phyloP scores from a whole-genome alignment of 2,888 invertebrate species.

The Temnothorax unifasciatus region DNA sequence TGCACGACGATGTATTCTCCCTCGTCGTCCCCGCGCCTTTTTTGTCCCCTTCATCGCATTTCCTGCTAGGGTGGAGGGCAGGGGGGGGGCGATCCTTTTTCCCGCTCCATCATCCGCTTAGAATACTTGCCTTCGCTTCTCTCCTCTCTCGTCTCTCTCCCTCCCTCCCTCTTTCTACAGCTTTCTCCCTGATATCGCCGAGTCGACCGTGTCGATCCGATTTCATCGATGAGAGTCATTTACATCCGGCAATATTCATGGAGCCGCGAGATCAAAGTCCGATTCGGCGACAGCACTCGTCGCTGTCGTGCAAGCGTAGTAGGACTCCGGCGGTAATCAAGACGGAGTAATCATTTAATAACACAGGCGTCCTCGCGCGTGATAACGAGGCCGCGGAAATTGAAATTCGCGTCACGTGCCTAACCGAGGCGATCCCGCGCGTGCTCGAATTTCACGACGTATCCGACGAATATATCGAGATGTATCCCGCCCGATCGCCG shows the following conservation, averaged over 20 bases:
- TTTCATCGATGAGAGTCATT: conserved; percentile 49
- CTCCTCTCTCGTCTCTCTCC: neutral
- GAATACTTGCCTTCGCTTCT: conserved; percentile 10
- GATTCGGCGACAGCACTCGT: conserved; percentile 14
- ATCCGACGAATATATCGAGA: neutral
- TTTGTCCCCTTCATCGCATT: conserved; percentile 42
- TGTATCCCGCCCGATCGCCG: neutral
- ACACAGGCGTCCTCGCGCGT: conserved; percentile 30
- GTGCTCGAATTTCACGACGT: conserved; percentile 24
- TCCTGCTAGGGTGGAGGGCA: neutral
- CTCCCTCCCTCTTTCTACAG: neutral
- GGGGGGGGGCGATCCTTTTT: conserved; percentile 19
- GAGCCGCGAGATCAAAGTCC: conserved; percentile 32
- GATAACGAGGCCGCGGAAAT: conserved; percentile 49
- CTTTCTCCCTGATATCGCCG: conserved; percentile 7
- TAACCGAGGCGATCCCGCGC: neutral
- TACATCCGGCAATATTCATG: conserved; percentile 65
- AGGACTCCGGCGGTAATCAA: conserved; percentile 25
- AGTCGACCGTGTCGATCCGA: conserved; percentile 37
- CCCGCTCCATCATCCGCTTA: conserved; percentile 2
- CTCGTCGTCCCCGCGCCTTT: conserved; percentile 11
- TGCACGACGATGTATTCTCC: conserved; percentile 68
- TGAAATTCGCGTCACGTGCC: conserved; percentile 50
- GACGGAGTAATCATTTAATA: conserved; percentile 51
- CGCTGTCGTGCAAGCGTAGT: neutral